A percentile compares a stretch with the other conserved stretches of the same genome.
Evolutionary conservation across 2,113 vertebrate genomes (phyloP).

Genomic region (Scatophagus argus): DNA sequence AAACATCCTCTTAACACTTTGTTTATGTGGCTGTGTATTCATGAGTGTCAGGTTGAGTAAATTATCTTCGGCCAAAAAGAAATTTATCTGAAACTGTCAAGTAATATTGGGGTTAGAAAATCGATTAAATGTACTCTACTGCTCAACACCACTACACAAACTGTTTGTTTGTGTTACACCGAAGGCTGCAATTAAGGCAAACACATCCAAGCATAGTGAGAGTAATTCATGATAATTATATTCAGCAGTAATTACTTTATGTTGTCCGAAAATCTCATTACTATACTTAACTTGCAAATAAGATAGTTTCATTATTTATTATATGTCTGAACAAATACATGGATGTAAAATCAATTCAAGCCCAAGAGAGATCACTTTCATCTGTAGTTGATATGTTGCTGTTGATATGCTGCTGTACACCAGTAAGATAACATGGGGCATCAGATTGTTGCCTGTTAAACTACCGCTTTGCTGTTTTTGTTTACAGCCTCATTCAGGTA

Average conservation of each 20-base stretch:
- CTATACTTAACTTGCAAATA: background rate
- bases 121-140: background rate
- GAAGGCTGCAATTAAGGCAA: background rate
- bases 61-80: background rate
- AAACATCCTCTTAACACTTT: background rate
- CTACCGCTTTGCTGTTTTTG: background rate
- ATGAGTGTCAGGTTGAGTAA: constrained; percentile 1
- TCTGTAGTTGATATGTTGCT: background rate
- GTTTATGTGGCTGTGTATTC: background rate
- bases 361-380: background rate
- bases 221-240: constrained; percentile 4
- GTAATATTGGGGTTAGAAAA: background rate
- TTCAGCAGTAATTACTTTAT: background rate
- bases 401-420: background rate
- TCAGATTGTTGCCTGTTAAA: background rate
- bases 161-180: background rate
- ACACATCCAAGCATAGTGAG: background rate
- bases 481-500: background rate
- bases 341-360: background rate
- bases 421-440: background rate
- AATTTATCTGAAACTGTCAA: background rate
- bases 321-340: background rate
- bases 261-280: background rate
- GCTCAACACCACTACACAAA: constrained; percentile 1
- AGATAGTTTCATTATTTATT: background rate